Base-by-base conservation (phyloP, 2,888 invertebrate species). In the Lasioglossum lativentre region DNA sequence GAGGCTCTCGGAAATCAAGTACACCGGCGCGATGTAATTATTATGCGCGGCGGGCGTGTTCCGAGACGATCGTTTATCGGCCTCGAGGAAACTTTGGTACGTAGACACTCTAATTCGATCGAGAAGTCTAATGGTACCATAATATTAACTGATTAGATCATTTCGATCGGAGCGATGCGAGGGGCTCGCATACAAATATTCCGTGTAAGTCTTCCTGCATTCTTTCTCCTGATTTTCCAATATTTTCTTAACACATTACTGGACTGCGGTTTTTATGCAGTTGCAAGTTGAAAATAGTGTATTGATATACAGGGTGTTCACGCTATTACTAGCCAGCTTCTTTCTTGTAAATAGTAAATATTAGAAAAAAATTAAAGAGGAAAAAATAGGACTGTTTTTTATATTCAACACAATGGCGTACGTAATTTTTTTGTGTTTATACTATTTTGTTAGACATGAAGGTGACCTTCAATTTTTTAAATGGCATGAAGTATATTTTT, bases 1-100 rank as follows among this genome's bases (percentile, higher is more conserved):
- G 66, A 63, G 14, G 16, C 59, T 27, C 75, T 71, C 47, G 42
- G 70, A 78, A 82, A 78, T 84, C 45, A 70, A 47, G 66, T 74
- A 63, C 42, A 40, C 27, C 27, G 72, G 47, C 38, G 42, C 30
- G 23, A 68, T 23, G 68, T 59, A 75, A 83, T 81, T 80, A 59
- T 75, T 70, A 82, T 68, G 72, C 27, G n/a, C 52, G 66, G 19
- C 40, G 45, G 80, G 34, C 27, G 70, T 52, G 70, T 68, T 34
- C 34, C 45, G 68, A 71, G 76, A 47, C 76, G 76, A 77, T 19
- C 56, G 72, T 47, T 74, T 38, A 27, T 79, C 59, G 38, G 12
- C 59, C 59, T 30, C 2, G 42, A 42, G 63, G 59, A 42, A 75
- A 59, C 40, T 42, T 59, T 5, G 56, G 27, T n/a, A n/a, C 40